These are phyloP conservation scores for Pemphredon lugubris DNA, from an alignment of 2,888 invertebrate genomes.

Conservation along the genomic window DNA sequence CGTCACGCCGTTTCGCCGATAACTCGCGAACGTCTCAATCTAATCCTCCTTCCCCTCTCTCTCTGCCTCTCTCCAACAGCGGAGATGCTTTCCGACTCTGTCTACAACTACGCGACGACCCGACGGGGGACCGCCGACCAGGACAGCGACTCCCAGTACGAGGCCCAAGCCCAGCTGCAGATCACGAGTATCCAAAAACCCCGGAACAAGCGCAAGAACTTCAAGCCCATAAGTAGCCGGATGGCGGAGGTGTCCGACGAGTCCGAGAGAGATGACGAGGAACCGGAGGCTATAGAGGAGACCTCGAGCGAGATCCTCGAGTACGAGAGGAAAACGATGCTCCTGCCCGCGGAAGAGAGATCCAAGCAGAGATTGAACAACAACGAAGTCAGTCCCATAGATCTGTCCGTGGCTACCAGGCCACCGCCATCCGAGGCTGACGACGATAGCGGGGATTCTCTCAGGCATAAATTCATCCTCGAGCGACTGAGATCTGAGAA, in stretches of 20 bases:
- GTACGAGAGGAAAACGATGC: slow-evolving; percentile 73
- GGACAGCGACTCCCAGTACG: slow-evolving; percentile 79
- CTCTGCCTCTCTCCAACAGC: too few relatives aligned
- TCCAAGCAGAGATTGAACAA: slow-evolving; percentile 72
- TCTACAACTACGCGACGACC: slow-evolving; percentile 80
- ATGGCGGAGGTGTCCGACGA: slow-evolving; percentile 80
- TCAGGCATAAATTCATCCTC: slow-evolving; percentile 78
- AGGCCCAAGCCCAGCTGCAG: slow-evolving; percentile 74
- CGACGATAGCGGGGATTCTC: slow-evolving; percentile 78
- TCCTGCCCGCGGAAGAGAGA: slow-evolving; percentile 70
- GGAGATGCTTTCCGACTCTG: slow-evolving; percentile 81
- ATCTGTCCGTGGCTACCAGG: slow-evolving; percentile 77
- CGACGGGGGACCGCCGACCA: slow-evolving; percentile 78
- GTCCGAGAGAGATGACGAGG: slow-evolving; percentile 72
- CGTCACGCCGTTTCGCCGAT: too few relatives aligned
- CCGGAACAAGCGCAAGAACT: slow-evolving; percentile 83
- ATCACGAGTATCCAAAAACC: slow-evolving; percentile 76
- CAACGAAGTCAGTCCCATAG: slow-evolving; percentile 79
- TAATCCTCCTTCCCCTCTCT: too few relatives aligned
- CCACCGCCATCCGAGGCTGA: slow-evolving; percentile 77
- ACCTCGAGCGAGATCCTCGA: slow-evolving; percentile 70
- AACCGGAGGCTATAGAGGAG: slow-evolving; percentile 62
- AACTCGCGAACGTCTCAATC: too few relatives aligned
- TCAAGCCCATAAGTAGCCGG: slow-evolving; percentile 80
- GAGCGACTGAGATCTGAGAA: slow-evolving; percentile 78